Percentiles rank a stretch among this genome's conserved stretches.
phyloP scores from a whole-genome alignment of 2,888 invertebrate genomes.

The Eilema sororculum region DNA sequence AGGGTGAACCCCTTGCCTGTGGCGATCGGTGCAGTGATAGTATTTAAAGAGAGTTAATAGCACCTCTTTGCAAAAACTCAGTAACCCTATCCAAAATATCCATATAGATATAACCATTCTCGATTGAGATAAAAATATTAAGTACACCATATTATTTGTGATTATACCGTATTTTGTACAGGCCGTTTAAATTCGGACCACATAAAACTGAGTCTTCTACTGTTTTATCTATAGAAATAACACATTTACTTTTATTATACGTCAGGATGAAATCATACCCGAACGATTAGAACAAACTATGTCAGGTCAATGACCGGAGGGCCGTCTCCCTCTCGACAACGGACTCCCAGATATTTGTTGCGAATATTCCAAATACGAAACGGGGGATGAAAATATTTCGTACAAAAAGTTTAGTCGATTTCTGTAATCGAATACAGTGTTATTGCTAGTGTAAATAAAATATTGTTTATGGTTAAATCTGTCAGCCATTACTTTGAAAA shows the following conservation, averaged over 20 bases:
- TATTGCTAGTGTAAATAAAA: neutral
- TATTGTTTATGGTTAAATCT: neutral
- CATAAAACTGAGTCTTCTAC: neutral
- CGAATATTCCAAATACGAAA: conserved; percentile 20
- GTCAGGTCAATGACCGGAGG: conserved; percentile 45
- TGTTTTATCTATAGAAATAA: conserved; percentile 12
- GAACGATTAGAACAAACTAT: conserved; percentile 29
- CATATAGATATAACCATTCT: neutral
- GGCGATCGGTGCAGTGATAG: neutral
- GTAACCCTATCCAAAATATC: neutral
- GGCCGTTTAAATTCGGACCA: neutral
- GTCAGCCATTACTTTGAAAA: neutral
- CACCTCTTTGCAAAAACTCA: neutral
- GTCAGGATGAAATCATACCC: conserved; percentile 14
- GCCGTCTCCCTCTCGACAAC: conserved; percentile 30
- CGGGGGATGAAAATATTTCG: conserved; percentile 8
- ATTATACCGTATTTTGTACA: neutral
- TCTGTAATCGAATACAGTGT: neutral
- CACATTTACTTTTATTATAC: conserved; percentile 15
- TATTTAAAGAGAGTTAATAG: neutral
- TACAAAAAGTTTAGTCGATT: conserved; percentile 19
- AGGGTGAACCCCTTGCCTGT: neutral
- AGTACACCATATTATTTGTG: neutral
- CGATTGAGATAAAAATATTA: neutral
- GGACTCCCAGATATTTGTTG: conserved; percentile 30